Conservation (phyloP, 2,113 vertebrate genomes). For the Mystacornis crossleyi region DNA sequence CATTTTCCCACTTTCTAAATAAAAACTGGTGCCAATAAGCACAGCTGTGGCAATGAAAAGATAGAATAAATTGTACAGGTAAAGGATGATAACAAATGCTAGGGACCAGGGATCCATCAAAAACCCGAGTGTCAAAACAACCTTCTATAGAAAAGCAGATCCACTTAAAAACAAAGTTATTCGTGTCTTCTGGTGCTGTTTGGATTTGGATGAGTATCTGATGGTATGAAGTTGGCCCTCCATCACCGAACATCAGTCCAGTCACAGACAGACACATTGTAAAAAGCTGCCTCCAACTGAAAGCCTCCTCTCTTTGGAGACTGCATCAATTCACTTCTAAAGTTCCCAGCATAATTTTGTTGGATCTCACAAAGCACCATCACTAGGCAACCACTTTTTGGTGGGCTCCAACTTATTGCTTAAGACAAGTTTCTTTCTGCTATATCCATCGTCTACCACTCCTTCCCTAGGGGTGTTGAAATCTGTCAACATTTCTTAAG, state of each 20-base stretch:
- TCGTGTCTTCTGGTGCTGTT: fast-evolving
- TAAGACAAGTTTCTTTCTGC: conserved; percentile 21
- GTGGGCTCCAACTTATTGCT: conserved; percentile 21
- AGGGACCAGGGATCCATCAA: background rate
- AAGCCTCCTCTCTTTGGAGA: conserved; percentile 19
- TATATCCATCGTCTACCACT: background rate
- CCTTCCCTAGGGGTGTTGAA: background rate
- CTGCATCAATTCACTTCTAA: background rate
- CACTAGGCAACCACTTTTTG: conserved; percentile 34
- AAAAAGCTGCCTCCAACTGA: background rate
- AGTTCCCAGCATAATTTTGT: background rate
- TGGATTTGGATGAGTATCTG: background rate
- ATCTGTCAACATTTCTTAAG: conserved; percentile 33
- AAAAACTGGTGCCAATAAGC: background rate
- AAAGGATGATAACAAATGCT: background rate
- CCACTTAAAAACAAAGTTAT: background rate
- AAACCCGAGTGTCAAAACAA: background rate
- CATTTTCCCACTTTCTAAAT: background rate
- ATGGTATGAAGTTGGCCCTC: background rate
- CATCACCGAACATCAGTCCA: background rate
- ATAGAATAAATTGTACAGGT: background rate
- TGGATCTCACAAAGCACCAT: background rate
- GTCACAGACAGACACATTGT: background rate
- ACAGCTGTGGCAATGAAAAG: background rate
- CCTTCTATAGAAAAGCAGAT: background rate